phyloP scores from a whole-genome alignment of 2,113 vertebrate species.

The Serranochromis macrocephalus region DNA sequence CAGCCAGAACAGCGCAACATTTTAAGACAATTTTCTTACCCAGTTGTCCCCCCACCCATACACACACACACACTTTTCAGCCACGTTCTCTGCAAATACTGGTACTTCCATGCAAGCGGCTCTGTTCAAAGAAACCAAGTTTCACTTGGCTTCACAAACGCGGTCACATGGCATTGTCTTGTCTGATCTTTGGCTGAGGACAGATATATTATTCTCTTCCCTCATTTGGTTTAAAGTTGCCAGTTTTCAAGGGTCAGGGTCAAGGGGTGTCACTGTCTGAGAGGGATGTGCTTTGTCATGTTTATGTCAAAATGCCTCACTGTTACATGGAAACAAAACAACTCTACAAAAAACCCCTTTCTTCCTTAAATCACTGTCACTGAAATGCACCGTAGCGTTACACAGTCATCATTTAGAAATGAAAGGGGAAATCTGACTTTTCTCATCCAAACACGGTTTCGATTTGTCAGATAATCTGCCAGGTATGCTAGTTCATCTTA shows the following conservation, averaged over 20 bases:
- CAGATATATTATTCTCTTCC: neutral
- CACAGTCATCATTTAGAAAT: neutral
- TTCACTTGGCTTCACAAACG: conserved; percentile 4
- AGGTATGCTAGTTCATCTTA: neutral
- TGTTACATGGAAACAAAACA: neutral
- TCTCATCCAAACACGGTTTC: neutral
- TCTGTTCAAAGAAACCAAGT: neutral
- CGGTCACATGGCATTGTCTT: conserved; percentile 32
- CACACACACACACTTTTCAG: neutral
- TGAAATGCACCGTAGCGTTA: neutral
- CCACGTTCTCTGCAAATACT: neutral
- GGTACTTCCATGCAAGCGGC: neutral
- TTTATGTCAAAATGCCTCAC: neutral
- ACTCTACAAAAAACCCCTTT: neutral
- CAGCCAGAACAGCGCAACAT: neutral
- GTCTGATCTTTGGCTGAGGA: conserved; percentile 20
- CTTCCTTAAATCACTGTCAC: neutral
- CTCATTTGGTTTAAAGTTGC: conserved; percentile 9
- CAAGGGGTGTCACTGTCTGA: conserved; percentile 12
- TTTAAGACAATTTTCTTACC: neutral
- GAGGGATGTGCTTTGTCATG: neutral
- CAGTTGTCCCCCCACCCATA: neutral
- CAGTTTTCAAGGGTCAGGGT: conserved; percentile 29
- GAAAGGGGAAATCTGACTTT: neutral
- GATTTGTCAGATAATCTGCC: neutral